Evolutionary conservation across 2,113 vertebrate species (phyloP), one percentile per base, ranked within the genome.

Genomic region (Albula goreensis): DNA sequence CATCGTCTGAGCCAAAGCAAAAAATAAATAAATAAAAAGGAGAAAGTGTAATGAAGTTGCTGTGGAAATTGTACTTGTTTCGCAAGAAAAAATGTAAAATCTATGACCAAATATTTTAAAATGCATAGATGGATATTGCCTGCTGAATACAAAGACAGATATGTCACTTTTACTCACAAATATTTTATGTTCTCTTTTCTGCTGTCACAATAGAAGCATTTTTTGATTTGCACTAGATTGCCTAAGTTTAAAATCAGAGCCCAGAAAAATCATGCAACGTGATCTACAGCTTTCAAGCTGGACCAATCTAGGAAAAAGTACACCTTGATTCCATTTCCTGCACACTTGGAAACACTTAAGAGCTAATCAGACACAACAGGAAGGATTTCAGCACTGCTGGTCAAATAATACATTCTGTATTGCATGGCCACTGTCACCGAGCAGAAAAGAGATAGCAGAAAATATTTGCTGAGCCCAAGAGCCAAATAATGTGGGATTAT

Each of bases 51-150:
- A 57, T 85, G 84, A 51, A 49, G 41, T 52, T 60, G 83, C 9
- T 85, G 63, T 22, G 63, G 5, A 70, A n/a, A 17, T 56, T 79
- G 25, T n/a, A 84, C 83, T 51, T n/a, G 53, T 31, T 84, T 84
- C 13, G 6, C 48, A n/a, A 66, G 31, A 41, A 41, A 5, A 8
- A 5, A 70, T 50, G 22, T 50, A 15, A 22, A 48, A 74, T 50
- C 74, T 85, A 25, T 78, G 25, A 85, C 70, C 52, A 48, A 50
- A 57, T 48, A 77, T 31, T 31, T 52, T 25, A 15, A 52, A 50
- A 41, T 3, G 41, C 10, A 85, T 56, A 50, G 22, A 79, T 31
- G 83, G 8, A n/a, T 17, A 70, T 22, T 74, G 70, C 22, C 19
- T 66, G 17, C 60, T 19, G 17, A 1, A 56, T 56, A 56, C 6